Percentiles rank a stretch among this genome's conserved stretches.
Conservation (phyloP, 2,888 invertebrate species). For the Spialia ferax region DNA sequence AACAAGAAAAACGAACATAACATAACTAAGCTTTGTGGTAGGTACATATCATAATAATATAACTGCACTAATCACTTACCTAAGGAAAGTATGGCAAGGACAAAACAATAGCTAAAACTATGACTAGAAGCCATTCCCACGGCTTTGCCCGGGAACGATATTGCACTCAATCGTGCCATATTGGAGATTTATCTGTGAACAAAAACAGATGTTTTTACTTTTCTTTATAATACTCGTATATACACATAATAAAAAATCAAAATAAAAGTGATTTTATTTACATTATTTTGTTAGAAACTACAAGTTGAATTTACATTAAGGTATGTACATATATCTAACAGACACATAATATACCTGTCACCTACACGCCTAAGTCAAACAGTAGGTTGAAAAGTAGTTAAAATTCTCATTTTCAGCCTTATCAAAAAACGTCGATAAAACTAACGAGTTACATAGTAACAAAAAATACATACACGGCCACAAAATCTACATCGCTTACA, state of each 20-base stretch:
- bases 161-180: slow-evolving; percentile 67
- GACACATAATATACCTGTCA: neutral
- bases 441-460: slow-evolving; percentile 14
- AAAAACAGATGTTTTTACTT: slow-evolving; percentile 43
- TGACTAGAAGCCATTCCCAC: slow-evolving; percentile 68
- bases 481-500: neutral
- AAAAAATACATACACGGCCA: neutral
- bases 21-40: too few relatives aligned
- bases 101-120: slow-evolving; percentile 69
- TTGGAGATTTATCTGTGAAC: slow-evolving; percentile 65
- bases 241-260: too few relatives aligned
- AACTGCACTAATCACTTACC: slow-evolving; percentile 58
- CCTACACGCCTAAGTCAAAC: neutral
- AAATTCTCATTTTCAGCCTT: slow-evolving; percentile 11
- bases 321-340: too few relatives aligned
- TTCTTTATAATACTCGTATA: neutral
- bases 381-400: neutral
- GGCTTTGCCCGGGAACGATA: slow-evolving; percentile 55
- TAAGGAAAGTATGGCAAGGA: slow-evolving; percentile 65
- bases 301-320: too few relatives aligned
- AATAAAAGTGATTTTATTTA: too few relatives aligned
- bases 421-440: slow-evolving; percentile 20
- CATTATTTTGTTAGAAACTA: too few relatives aligned
- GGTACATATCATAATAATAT: too few relatives aligned
- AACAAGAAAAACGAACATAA: too few relatives aligned